A percentile compares a stretch with the other conserved stretches of the same genome.
These are phyloP conservation scores for Macrotrachela quadricornifera DNA, from an alignment of 1,140 invertebrate species.

Conservation along the genomic window DNA sequence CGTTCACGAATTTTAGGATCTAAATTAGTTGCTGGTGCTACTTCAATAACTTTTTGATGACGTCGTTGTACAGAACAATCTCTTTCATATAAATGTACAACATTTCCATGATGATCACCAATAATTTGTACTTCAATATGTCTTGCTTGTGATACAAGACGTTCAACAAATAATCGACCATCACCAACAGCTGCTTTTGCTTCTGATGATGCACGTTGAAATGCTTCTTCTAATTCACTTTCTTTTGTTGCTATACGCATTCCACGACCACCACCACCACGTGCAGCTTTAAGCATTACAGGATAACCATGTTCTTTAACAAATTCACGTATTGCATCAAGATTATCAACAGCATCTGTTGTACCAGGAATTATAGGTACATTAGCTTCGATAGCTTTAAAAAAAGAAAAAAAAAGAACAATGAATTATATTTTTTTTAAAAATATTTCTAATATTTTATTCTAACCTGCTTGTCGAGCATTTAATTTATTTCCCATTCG, in stretches of 20 bases:
- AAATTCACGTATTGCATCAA: constrained; percentile 48
- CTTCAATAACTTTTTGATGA: constrained; percentile 91
- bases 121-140: constrained; percentile 96
- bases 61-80: constrained; percentile 94
- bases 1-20: constrained; percentile 46
- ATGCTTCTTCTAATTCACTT: constrained; percentile 75
- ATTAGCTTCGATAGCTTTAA: constrained; percentile 16
- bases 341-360: constrained; percentile 58
- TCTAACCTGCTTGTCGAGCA: constrained; percentile 39
- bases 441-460: too few species aligned
- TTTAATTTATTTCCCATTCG: constrained; percentile 94
- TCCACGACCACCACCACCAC: constrained; percentile 86
- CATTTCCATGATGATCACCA: constrained; percentile 68
- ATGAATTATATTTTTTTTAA: too few species aligned
- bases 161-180: constrained; percentile 93
- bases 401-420: too few species aligned
- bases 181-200: constrained; percentile 86
- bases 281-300: constrained; percentile 96
- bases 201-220: constrained; percentile 75
- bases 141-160: constrained; percentile 84
- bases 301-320: constrained; percentile 46
- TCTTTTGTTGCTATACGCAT: constrained; percentile 85
- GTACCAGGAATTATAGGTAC: constrained; percentile 56
- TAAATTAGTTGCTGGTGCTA: constrained; percentile 79
- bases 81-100: constrained; percentile 85